A percentile compares a stretch with the other conserved stretches of the same genome.
phyloP scores from a whole-genome alignment of 2,113 vertebrate genomes.

The Oophaga pumilio region DNA sequence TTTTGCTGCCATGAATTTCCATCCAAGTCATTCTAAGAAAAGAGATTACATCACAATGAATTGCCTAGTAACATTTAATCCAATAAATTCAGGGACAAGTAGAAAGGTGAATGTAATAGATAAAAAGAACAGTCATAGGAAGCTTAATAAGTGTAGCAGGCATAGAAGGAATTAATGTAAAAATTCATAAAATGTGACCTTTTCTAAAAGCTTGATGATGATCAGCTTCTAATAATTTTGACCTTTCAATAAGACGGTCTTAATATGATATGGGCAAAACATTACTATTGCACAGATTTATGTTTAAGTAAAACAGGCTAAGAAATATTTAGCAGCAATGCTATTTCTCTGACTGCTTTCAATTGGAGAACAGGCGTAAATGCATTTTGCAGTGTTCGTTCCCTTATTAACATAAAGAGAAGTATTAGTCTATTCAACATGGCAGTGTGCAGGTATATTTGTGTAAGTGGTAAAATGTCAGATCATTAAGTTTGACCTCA shows the following conservation, averaged over 20 bases:
- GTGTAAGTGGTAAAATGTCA: conserved; percentile 23
- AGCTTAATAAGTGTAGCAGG: conserved; percentile 29
- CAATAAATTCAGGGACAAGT: conserved; percentile 24
- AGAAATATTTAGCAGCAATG: conserved; percentile 24
- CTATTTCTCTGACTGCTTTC: not conserved
- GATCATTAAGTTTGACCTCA: conserved; percentile 35
- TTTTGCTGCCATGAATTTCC: conserved; percentile 5
- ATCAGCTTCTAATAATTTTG: conserved; percentile 51
- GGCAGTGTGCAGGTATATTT: conserved; percentile 29
- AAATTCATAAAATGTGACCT: conserved; percentile 56
- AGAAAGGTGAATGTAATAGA: conserved; percentile 49
- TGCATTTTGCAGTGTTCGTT: not conserved
- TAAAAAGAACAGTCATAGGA: conserved; percentile 26
- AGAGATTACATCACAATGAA: conserved; percentile 6
- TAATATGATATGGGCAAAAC: conserved; percentile 40
- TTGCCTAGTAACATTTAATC: conserved; percentile 38
- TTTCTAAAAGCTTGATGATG: conserved; percentile 37
- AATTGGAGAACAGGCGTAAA: not conserved
- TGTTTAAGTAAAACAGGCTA: conserved; percentile 24
- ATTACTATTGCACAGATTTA: conserved; percentile 32
- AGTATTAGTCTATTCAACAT: not conserved
- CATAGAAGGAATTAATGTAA: conserved; percentile 36
- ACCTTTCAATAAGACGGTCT: conserved; percentile 27
- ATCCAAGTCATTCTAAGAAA: not conserved
- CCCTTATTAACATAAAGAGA: not conserved